These are phyloP conservation scores for Hydrocynus forskahlii DNA, from an alignment of 2,797 vertebrate genomes.

Conservation along the genomic window DNA sequence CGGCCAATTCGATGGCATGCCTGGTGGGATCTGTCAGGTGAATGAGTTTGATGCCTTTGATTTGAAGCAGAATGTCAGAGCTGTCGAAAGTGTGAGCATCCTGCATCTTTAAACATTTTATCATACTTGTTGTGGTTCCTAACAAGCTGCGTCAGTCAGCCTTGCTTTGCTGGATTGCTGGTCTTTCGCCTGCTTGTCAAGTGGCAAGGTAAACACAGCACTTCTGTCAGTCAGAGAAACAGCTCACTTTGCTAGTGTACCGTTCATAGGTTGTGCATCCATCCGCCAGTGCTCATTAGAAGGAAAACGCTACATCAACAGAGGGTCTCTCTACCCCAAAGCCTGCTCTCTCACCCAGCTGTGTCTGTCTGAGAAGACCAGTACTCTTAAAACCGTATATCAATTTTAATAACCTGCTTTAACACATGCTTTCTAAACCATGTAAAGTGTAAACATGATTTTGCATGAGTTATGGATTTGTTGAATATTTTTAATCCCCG, in stretches of 20 bases:
- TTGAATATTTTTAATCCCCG: not conserved
- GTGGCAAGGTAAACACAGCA: conserved; percentile 28
- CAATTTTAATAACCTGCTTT: not conserved
- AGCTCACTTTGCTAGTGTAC: conserved; percentile 69
- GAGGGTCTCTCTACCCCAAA: conserved; percentile 31
- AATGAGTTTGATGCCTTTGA: not conserved
- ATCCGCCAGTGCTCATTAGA: conserved; percentile 67
- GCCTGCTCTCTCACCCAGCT: conserved; percentile 7
- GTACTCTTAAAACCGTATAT: no score
- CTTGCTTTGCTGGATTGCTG: conserved; percentile 17
- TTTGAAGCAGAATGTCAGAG: not conserved
- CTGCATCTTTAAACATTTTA: not conserved
- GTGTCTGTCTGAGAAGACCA: not conserved
- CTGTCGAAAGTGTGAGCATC: not conserved
- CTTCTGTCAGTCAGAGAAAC: conserved; percentile 70
- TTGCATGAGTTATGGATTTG: not conserved
- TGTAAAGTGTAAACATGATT: no score
- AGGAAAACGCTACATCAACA: conserved; percentile 19
- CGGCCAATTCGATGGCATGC: no score
- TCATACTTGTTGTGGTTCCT: not conserved
- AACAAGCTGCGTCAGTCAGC: conserved; percentile 33
- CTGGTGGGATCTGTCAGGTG: no score
- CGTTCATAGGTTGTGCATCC: conserved; percentile 70
- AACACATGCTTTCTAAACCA: not conserved
- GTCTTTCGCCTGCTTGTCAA: conserved; percentile 9